Percentiles rank a stretch among this genome's conserved stretches.
Conservation (phyloP, 2,113 vertebrate species). For the Periophthalmodon schlosseri region DNA sequence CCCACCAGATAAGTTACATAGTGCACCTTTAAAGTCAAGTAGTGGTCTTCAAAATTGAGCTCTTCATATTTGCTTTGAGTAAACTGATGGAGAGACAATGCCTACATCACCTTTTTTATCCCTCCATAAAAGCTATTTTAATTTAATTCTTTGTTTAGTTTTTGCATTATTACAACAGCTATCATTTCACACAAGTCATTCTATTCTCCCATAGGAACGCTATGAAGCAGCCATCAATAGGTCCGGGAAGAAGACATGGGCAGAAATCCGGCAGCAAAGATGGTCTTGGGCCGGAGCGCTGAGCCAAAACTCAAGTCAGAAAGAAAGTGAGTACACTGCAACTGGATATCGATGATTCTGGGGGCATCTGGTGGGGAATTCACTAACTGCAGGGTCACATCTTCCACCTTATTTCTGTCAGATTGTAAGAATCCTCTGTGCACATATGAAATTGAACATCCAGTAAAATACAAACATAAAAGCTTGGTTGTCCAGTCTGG, state of each 20-base stretch:
- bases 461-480: not conserved
- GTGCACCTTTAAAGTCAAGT: too few species aligned
- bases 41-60: too few species aligned
- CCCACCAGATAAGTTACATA: too few species aligned
- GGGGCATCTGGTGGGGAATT: not conserved
- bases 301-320: constrained; percentile 85
- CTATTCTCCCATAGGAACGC: constrained; percentile 80
- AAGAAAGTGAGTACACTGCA: constrained; percentile 82
- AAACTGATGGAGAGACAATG: too few species aligned
- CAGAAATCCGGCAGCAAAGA: constrained; percentile 94
- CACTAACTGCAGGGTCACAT: not conserved
- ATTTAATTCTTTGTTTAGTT: too few species aligned
- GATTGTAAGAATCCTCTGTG: not conserved
- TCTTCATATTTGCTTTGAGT: too few species aligned
- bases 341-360: not conserved
- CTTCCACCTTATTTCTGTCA: not conserved
- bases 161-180: too few species aligned
- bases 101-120: too few species aligned
- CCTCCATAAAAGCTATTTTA: too few species aligned
- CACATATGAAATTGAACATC: not conserved
- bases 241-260: constrained; percentile 95
- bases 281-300: constrained; percentile 94
- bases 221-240: constrained; percentile 93
- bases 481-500: not conserved
- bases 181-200: not conserved